Conservation (phyloP, 1,140 invertebrate species). For the Ips typographus region DNA sequence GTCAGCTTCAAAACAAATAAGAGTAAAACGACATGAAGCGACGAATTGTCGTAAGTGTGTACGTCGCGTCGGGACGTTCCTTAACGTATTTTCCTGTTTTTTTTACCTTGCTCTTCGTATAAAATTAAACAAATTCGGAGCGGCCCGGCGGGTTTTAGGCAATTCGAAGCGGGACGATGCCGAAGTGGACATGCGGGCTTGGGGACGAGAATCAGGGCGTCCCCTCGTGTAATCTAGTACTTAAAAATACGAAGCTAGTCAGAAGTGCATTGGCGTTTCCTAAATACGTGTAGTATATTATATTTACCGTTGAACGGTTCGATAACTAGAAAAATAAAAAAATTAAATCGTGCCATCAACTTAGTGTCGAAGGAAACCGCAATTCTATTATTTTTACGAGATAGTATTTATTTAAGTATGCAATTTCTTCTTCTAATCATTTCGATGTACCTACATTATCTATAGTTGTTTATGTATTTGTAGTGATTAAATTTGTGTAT, state of each 20-base stretch:
- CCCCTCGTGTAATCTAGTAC: constrained; percentile 45
- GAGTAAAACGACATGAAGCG: constrained; percentile 80
- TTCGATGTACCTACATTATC: constrained; percentile 36
- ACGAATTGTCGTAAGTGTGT: constrained; percentile 40
- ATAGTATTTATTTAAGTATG: constrained; percentile 43
- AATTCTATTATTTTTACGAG: constrained; percentile 34
- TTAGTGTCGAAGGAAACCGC: constrained; percentile 37
- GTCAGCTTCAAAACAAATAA: constrained; percentile 98
- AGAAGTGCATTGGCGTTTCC: constrained; percentile 51
- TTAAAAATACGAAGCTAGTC: constrained; percentile 54
- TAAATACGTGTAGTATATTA: constrained; percentile 41
- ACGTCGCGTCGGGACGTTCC: constrained; percentile 34
- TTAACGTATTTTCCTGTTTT: constrained; percentile 22
- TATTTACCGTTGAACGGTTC: constrained; percentile 36
- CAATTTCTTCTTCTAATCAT: constrained; percentile 29
- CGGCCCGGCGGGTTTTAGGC: constrained; percentile 15
- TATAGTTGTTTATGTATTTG: constrained; percentile 43
- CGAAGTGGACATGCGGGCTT: constrained; percentile 25
- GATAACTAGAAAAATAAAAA: constrained; percentile 8
- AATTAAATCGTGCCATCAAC: constrained; percentile 46
- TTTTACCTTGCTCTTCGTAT: neutral
- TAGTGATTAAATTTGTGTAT: constrained; percentile 48
- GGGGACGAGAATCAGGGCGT: constrained; percentile 26
- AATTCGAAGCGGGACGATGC: constrained; percentile 30
- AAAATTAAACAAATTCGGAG: constrained; percentile 26